Conservation (phyloP, 2,113 vertebrate genomes). For the Stercorarius parasiticus region DNA sequence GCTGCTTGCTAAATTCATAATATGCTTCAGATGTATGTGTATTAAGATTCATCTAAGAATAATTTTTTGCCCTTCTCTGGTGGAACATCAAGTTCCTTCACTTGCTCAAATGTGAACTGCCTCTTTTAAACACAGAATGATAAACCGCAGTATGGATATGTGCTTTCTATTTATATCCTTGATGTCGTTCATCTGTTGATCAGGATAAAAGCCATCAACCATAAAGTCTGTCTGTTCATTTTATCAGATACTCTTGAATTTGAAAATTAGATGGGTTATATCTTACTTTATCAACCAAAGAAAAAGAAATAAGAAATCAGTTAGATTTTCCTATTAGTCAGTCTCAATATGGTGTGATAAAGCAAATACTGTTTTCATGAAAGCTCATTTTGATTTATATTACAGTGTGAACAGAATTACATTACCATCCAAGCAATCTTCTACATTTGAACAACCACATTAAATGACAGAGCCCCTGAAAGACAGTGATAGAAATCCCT, state of each 20-base stretch:
- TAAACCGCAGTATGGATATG: neutral
- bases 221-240: neutral
- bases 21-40: neutral
- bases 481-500: neutral
- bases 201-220: neutral
- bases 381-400: neutral
- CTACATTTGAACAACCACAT: neutral
- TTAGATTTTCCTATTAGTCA: neutral
- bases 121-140: neutral
- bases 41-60: constrained; percentile 39
- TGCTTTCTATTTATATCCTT: neutral
- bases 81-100: constrained; percentile 17
- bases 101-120: neutral
- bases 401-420: neutral
- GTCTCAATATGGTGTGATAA: neutral
- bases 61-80: neutral
- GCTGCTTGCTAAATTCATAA: constrained; percentile 33
- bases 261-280: neutral
- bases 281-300: neutral
- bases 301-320: neutral
- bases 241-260: neutral
- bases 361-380: neutral
- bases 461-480: neutral
- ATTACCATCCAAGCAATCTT: neutral
- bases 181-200: constrained; percentile 15